Base-by-base conservation (phyloP, 2,888 invertebrate genomes). In the Adelognathus sp. region DNA sequence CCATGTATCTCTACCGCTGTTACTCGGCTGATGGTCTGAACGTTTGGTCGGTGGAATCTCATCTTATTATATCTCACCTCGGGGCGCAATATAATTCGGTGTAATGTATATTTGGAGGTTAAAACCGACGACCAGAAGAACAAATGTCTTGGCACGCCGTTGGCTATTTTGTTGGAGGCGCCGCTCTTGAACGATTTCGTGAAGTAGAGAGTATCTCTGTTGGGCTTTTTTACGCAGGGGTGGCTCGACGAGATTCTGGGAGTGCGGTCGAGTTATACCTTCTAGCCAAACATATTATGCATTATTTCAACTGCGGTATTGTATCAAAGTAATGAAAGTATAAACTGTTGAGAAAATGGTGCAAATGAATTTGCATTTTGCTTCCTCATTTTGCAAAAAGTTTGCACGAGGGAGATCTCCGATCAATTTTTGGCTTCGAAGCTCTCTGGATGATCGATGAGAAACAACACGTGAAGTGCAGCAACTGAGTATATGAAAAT, bases 41-140 rank as follows among this genome's bases (percentile, higher is more conserved):
- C 16, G 31, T 27, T 66, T 52, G 33, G 41, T 63, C 9, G 39
- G 16, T 27, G 67, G 24, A 33, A 27, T 18, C 7, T 39, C 21
- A 36, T 73, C 67, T 69, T 71, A 58, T 50, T 73, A 78, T 76
- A 64, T 78, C 64, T 64, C 70, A 74, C 70, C 74, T 74, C 2
- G 50, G 41, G 78, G 78, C 60, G 36, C 50, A 70, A 74, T 70
- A 66, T 54, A 64, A 70, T 74, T 74, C 74, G 58, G 58, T 50
- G 29, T 66, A 75, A 79, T 79, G n/a, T n/a, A 72, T 75, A 72
- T 67, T 75, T 56, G 27, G 27, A 39, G 41, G 50, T 71, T 75
- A 63, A 72, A 63, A 71, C 31, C 61, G 27, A 75, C 36, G 67
- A 44, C 74, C 52, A 61, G 33, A 58, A 70, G 52, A 61, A 54